Percentiles rank a stretch among this genome's conserved stretches.
Evolutionary conservation across 2,888 invertebrate genomes (phyloP).

Genomic region (Troides helena): DNA sequence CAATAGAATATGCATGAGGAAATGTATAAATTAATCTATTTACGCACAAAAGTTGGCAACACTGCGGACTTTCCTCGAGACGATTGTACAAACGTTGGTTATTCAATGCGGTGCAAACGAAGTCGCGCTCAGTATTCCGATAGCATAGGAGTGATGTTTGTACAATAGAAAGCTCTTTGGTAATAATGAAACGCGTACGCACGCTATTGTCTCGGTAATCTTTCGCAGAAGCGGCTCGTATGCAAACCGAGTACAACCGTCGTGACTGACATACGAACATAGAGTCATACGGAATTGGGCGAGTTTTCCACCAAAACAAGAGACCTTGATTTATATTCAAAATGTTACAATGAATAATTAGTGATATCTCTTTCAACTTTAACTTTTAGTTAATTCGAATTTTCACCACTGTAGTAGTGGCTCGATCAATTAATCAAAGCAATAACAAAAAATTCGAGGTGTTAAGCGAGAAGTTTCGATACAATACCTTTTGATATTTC

Average conservation of each 20-base stretch:
- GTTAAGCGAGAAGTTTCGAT: too few relatives aligned
- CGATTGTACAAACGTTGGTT: constrained; percentile 33
- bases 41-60: constrained; percentile 4
- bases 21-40: constrained; percentile 20
- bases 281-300: constrained; percentile 25
- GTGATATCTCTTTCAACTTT: background rate
- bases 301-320: background rate
- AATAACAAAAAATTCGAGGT: too few relatives aligned
- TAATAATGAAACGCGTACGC: constrained; percentile 68
- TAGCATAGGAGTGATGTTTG: constrained; percentile 57
- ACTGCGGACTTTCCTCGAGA: constrained; percentile 17
- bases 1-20: constrained; percentile 17
- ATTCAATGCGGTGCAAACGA: constrained; percentile 39
- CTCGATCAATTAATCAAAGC: too few relatives aligned
- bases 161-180: constrained; percentile 75
- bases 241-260: constrained; percentile 57
- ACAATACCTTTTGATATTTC: too few relatives aligned
- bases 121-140: constrained; percentile 53
- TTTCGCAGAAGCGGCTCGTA: constrained; percentile 73
- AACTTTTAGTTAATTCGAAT: background rate
- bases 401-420: too few relatives aligned
- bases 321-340: background rate
- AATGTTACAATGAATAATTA: background rate
- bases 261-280: constrained; percentile 60
- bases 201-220: constrained; percentile 73